Evolutionary conservation across 2,888 invertebrate species (phyloP), one percentile per base, ranked within the genome.

Genomic region (Nudaria mundana): DNA sequence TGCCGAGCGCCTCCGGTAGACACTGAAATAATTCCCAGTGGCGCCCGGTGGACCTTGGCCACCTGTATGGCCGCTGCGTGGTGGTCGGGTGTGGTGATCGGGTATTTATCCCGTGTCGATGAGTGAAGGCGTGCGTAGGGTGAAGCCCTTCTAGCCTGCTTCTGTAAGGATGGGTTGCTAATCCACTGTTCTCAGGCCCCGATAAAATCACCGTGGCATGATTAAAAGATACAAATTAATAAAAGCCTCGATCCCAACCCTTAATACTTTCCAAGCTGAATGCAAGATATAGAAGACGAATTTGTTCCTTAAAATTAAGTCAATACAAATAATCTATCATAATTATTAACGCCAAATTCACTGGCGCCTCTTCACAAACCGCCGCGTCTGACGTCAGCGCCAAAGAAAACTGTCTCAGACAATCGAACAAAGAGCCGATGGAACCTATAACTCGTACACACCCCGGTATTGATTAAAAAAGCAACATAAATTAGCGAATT

Each of bases 401-500:
- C 26, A 36, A 44, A 56, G 56, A 45, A 56, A 60, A 56, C 41
- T 44, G 61, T 60, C 59, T 55, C 40, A 54, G 60, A 52, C 54
- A 49, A 50, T 53, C 47, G 44, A 52, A 67, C 54, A 53, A 57
- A 42, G 50, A 59, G 43, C 60, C 80, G 72, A 81, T 81, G 65
- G 66, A 73, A 76, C 73, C 76, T 78, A 78, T 59, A 59, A 59
- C 58, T 59, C 54, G 54, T 59, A 54, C 77, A 79, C 66, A 65
- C 68, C 57, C 66, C 68, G 64, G 82, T 88, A 88, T 88, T 88
- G 88, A 88, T 88, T 88, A 88, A 88, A 88, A 88, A 88, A 87
- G 84, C 84, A 84, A 88, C 88, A 88, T 88, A 88, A 88, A 88
- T 88, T 88, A 88, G 86, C 86, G 84, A 85, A 85, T 86, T 82